Base-by-base conservation (phyloP, 1,140 invertebrate genomes). In the Lysiphlebus fabarum region DNA sequence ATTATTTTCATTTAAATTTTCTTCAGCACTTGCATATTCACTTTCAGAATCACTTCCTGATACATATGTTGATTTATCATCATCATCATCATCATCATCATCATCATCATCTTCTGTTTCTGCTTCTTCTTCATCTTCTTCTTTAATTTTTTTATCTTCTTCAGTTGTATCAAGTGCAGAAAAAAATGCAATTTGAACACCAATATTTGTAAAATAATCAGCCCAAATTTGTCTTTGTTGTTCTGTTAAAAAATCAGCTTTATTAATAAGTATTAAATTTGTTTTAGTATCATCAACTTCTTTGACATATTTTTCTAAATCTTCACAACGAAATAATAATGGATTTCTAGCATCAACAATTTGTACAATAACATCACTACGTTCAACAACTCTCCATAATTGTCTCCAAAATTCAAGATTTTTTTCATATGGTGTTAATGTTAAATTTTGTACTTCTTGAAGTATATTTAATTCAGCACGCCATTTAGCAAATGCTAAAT, bases 401-500 rank as follows among this genome's bases (percentile, higher is more conserved):
- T 99, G 97, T 44, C 96, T 84, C 98, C 98, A 99, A 63, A 99
- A 93, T 75, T 99, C 96, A 12, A 99, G 78, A 80, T 99, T 99
- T 66, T 95, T 92, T 72, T 99, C 98, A 81, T 96, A 99, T 0
- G 97, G 98, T 4, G 97, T 99, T 55, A 99, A 76, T 0, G 92
- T 79, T 5, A 98, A 74, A 8, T 86, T 86, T 50, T 96, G 85
- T 26, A 84, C 82, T 73, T 95, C 90, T 77, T 96, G 91, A 1
- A 98, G 72, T 58, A 82, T 62, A 14, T 92, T 87, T 42, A 99
- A 81, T 42, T 85, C 81, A 58, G 91, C 82, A 63, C 95, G 82
- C 96, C 96, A 99, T 58, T 92, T 84, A 1, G 97, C 76, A 74
- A 98, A 99, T 12, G 85, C 79, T 61, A 90, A 86, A 66, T 84